Percentiles rank a stretch among this genome's conserved stretches.
Conservation (phyloP, 2,888 invertebrate species). For the Trichogramma evanescens region DNA sequence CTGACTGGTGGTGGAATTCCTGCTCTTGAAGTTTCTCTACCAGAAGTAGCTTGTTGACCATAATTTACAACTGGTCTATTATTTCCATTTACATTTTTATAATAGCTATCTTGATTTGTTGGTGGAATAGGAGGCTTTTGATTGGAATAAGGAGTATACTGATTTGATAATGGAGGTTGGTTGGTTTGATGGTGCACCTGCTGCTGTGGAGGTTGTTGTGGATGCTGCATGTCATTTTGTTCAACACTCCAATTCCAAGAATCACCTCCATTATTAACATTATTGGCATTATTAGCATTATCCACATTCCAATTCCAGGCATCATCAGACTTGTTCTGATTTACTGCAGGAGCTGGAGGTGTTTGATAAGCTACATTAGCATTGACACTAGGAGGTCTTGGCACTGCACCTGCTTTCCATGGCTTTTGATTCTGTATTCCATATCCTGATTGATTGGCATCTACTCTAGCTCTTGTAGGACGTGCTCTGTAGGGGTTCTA, state of each 20-base stretch:
- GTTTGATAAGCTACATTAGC: conserved; percentile 27
- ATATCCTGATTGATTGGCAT: conserved; percentile 34
- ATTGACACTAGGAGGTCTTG: conserved; percentile 26
- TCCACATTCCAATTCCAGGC: conserved; percentile 40
- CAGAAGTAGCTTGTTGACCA: conserved; percentile 27
- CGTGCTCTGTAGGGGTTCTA: conserved; percentile 44
- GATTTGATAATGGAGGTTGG: conserved; percentile 19
- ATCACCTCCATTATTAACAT: conserved; percentile 37
- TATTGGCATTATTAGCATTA: conserved; percentile 9
- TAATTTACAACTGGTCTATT: conserved; percentile 26
- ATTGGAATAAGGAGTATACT: conserved; percentile 29
- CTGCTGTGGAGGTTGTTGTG: conserved; percentile 19
- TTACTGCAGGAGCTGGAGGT: conserved; percentile 22
- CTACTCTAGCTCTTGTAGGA: conserved; percentile 35
- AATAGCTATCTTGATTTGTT: conserved; percentile 36
- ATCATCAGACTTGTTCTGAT: conserved; percentile 31
- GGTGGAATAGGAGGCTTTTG: conserved; percentile 31
- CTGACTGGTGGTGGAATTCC: conserved; percentile 18
- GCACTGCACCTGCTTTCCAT: conserved; percentile 31
- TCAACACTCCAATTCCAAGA: conserved; percentile 45
- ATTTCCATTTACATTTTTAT: conserved; percentile 40
- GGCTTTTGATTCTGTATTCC: conserved; percentile 38
- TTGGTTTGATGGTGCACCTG: conserved; percentile 13
- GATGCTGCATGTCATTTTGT: conserved; percentile 26
- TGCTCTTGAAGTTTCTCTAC: conserved; percentile 23